Conservation (phyloP, 2,797 vertebrate genomes). For the Cirrhinus mrigala region DNA sequence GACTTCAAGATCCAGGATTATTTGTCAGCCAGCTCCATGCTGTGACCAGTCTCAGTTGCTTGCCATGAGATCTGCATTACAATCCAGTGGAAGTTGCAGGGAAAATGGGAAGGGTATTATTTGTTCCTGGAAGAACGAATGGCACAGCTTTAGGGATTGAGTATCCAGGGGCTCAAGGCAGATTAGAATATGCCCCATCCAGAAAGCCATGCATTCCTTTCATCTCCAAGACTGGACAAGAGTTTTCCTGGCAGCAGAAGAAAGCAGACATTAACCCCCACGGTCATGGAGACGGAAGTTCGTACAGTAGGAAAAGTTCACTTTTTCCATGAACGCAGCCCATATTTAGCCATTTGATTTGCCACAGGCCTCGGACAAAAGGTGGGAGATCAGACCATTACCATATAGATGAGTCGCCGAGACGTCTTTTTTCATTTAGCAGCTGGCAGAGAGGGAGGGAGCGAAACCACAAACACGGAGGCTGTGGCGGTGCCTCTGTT, state of each 20-base stretch:
- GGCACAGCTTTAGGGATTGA: constrained; percentile 78
- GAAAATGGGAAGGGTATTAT: constrained; percentile 78
- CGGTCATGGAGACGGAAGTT: constrained; percentile 34
- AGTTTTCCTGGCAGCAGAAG: constrained; percentile 78
- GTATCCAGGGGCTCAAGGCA: constrained; percentile 76
- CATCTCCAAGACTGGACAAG: constrained; percentile 76
- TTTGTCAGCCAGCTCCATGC: constrained; percentile 70
- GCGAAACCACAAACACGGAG: constrained; percentile 65
- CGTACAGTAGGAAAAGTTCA: constrained; percentile 59
- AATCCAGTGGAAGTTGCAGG: constrained; percentile 80
- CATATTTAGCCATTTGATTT: constrained; percentile 76
- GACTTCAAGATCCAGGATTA: constrained; percentile 71
- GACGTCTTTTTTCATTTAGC: constrained; percentile 78
- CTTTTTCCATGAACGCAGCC: constrained; percentile 59
- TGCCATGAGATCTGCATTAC: constrained; percentile 77
- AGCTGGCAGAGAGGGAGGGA: constrained; percentile 66
- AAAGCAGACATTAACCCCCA: constrained; percentile 72
- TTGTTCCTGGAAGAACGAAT: constrained; percentile 81
- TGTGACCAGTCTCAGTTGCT: constrained; percentile 70
- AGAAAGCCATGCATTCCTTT: constrained; percentile 79
- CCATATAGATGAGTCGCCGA: constrained; percentile 81
- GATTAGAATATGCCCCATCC: constrained; percentile 80
- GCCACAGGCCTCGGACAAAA: constrained; percentile 69
- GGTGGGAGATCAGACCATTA: constrained; percentile 76
- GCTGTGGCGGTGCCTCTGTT: constrained; percentile 54